Evolutionary conservation across 2,888 invertebrate genomes (phyloP).

Genomic region (Acleris literana): DNA sequence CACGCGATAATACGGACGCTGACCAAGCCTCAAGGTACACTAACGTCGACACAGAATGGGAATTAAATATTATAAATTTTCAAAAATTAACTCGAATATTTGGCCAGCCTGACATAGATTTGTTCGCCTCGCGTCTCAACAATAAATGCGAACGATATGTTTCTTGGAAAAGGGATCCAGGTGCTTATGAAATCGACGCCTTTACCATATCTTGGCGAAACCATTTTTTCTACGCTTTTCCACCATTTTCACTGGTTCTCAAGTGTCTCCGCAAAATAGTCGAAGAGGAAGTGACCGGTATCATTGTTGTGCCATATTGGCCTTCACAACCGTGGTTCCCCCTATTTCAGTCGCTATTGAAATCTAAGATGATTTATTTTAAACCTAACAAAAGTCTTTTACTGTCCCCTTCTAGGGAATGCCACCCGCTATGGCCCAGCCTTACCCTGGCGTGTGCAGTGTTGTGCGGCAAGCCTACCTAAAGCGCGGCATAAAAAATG

Average conservation of each 20-base stretch:
- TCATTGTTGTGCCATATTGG: background rate
- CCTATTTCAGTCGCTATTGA: background rate
- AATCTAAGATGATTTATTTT: conserved; percentile 4
- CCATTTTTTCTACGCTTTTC: too few species aligned
- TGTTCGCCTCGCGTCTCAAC: too few species aligned
- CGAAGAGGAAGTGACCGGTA: background rate
- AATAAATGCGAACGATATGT: too few species aligned
- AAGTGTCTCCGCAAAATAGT: conserved; percentile 4
- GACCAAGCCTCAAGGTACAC: background rate
- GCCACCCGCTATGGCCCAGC: conserved; percentile 7
- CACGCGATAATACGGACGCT: background rate
- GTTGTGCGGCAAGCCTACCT: conserved; percentile 11
- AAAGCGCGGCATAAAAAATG: background rate
- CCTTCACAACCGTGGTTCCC: too few species aligned
- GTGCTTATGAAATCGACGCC: too few species aligned
- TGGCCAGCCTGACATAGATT: too few species aligned
- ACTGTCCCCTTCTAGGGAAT: conserved; percentile 10
- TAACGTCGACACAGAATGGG: conserved; percentile 15
- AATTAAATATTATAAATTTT: background rate
- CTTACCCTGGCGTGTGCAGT: conserved; percentile 19
- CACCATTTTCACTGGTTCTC: conserved; percentile 1
- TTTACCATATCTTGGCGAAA: too few species aligned
- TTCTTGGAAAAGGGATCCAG: too few species aligned
- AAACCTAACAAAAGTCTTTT: conserved; percentile 7
- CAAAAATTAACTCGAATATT: too few species aligned